Evolutionary conservation across 1,140 invertebrate genomes (phyloP), one percentile per base, ranked within the genome.

Genomic region (Zaprionus lachaisei): DNA sequence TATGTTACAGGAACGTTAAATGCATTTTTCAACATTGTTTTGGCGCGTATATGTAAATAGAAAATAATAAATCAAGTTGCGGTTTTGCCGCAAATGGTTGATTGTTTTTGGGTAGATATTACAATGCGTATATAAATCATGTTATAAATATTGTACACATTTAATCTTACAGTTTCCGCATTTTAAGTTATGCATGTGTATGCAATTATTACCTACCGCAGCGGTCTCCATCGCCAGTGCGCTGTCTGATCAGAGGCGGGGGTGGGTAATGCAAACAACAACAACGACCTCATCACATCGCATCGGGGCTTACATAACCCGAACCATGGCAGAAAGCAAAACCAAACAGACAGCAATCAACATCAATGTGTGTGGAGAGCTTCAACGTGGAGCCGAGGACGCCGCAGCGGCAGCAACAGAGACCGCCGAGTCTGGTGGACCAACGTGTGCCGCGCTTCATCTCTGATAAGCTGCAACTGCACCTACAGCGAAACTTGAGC

Each of bases 401-500:
- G 56, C 62, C 55, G 38, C 68, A 69, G 47, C n/a, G 24, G 44
- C 24, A 41, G 47, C n/a, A 55, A 61, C 34, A 17, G 20, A 41
- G 37, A 20, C 70, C 55, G 68, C 56, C 22, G 72, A 70, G 62
- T 74, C 76, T 80, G 20, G 11, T 51, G 83, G 77, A 81, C 77
- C 83, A 86, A 87, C 83, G 83, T 87, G 83, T 86, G 83, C 83
- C 77, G 72, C 20, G 85, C 81, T 90, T 82, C 81, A 90, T 90
- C 85, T 86, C 72, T 75, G 85, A 90, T 90, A 90, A 90, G 86
- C 28, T 54, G 55, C 73, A 85, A 85, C 85, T 90, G 85, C 85
- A 90, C 85, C 85, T 90, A 90, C 71, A 81, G 79, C 67, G 49
- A 81, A 68, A 76, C 82, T 51, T 84, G 75, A 77, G 72, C 73